These are phyloP conservation scores for Mareca strepera DNA, from an alignment of 2,797 vertebrate genomes.

Conservation along the genomic window DNA sequence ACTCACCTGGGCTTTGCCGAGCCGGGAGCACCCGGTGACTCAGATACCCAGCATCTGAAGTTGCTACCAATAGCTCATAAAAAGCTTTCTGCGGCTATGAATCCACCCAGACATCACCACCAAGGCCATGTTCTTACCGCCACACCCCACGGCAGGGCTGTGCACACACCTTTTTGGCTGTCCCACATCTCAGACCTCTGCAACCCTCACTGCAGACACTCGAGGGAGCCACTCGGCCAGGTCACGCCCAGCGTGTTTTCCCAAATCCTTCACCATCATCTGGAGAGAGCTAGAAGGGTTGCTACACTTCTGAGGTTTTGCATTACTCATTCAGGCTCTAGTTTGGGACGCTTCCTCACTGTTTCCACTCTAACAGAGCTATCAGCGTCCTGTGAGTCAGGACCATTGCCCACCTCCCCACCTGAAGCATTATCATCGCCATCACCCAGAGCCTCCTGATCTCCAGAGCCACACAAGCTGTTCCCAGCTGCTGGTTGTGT, in stretches of 20 bases:
- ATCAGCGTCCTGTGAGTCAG: accelerated
- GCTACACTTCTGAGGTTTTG: not conserved
- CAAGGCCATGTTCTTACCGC: not conserved
- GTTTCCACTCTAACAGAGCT: not conserved
- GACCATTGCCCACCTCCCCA: not conserved
- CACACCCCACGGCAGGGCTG: not conserved
- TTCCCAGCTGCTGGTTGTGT: not conserved
- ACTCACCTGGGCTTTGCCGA: not conserved
- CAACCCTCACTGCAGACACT: not conserved
- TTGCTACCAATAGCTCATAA: not conserved
- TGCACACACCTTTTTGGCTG: not conserved
- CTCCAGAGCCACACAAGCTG: not conserved
- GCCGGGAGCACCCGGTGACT: not conserved
- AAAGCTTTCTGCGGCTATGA: not conserved
- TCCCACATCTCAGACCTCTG: not conserved
- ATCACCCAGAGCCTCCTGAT: not conserved
- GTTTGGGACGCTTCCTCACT: not conserved
- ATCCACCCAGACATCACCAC: not conserved
- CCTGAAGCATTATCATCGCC: not conserved
- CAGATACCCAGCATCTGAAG: not conserved
- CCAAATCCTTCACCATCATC: accelerated
- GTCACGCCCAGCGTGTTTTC: not conserved
- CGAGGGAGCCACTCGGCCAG: not conserved
- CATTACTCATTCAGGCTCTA: not conserved
- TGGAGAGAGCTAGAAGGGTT: not conserved